Percentiles rank a stretch among this genome's conserved stretches.
Conservation (phyloP, 2,888 invertebrate genomes). For the Zygaena filipendulae region DNA sequence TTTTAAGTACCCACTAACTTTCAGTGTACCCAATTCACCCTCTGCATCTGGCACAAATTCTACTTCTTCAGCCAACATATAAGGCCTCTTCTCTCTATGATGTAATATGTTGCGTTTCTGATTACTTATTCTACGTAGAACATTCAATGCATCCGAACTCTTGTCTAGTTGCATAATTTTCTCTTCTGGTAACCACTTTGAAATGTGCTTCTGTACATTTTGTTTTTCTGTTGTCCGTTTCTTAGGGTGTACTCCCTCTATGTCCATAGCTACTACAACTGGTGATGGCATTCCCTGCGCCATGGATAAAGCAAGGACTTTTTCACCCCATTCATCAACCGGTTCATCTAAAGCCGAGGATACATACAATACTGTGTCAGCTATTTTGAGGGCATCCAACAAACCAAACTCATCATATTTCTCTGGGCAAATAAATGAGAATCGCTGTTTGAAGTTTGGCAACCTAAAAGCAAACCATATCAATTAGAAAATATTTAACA, state of each 20-base stretch:
- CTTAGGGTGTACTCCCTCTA: constrained; percentile 79
- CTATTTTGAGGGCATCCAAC: constrained; percentile 86
- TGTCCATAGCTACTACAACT: constrained; percentile 77
- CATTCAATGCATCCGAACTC: constrained; percentile 77
- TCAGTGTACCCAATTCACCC: constrained; percentile 72
- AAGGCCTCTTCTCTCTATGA: constrained; percentile 81
- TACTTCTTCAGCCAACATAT: constrained; percentile 84
- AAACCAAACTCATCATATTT: constrained; percentile 78
- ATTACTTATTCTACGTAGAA: constrained; percentile 75
- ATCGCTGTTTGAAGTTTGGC: constrained; percentile 90
- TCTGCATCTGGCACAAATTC: constrained; percentile 68
- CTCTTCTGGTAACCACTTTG: constrained; percentile 83
- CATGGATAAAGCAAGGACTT: constrained; percentile 79
- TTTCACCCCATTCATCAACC: constrained; percentile 83
- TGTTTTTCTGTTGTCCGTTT: constrained; percentile 76
- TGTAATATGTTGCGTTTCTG: constrained; percentile 82
- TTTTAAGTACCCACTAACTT: constrained; percentile 88
- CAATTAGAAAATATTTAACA: constrained; percentile 9
- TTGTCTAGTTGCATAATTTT: constrained; percentile 85
- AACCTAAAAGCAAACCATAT: constrained; percentile 68
- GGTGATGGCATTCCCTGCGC: constrained; percentile 87
- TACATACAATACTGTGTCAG: constrained; percentile 85
- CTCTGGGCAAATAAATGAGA: constrained; percentile 81
- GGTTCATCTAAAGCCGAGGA: constrained; percentile 78
- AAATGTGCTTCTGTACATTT: constrained; percentile 71